Evolutionary conservation across 1,140 invertebrate species (phyloP), one percentile per base, ranked within the genome.

Genomic region (Idris sp.): DNA sequence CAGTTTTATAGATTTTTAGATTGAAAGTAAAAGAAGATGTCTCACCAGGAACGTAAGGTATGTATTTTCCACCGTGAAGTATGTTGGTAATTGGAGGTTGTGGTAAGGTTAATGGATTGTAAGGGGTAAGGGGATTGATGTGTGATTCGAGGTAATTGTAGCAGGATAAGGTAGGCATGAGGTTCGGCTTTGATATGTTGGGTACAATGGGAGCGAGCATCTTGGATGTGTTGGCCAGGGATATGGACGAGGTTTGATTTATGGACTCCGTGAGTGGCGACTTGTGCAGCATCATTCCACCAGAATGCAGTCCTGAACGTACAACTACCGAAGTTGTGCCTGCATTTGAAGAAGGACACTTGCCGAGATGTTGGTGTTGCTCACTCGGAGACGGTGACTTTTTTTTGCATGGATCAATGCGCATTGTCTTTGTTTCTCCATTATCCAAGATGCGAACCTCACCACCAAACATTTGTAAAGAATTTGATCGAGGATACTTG

Each of bases 381-480:
- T 85, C 81, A 22, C 30, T 80, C 0, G 62, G 33, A 0, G 78
- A 67, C 0, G 84, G 82, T 0, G 84, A 84, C 30, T 81, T 84
- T 0, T 71, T 88, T 80, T 88, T 89, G 79, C 84, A 85, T 1
- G 90, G 89, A 75, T 93, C 92, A 69, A 93, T 93, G 38, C 91
- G 89, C 84, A 93, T 89, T 1, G 92, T 93, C 36, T 92, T 93
- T 0, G 90, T 91, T 64, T 92, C 91, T 4, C 91, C 91, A 56
- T 89, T 89, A 67, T 92, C 90, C 13, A 92, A 84, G 53, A 94
- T 93, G 79, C 92, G 91, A 0, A 94, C 93, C 87, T 94, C 91
- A 1, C 93, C 93, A 1, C 93, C 93, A 84, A 94, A 94, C 88
- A 94, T 90, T 81, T 93, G 92, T 7, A 93, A 80, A 0, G 91